Base-by-base conservation (phyloP, 2,113 vertebrate genomes). In the Orthonyx spaldingii region DNA sequence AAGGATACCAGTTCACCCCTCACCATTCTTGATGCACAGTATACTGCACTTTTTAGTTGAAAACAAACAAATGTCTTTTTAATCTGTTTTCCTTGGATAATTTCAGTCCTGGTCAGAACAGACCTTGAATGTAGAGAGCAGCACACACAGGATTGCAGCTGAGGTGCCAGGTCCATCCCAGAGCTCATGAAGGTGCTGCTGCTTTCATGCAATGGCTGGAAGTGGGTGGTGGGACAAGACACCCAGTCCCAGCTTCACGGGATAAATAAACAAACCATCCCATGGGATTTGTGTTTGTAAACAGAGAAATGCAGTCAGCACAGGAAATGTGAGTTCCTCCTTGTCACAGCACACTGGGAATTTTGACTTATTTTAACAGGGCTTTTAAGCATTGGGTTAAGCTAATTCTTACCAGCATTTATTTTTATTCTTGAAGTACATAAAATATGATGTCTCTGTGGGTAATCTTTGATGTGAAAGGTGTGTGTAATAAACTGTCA, bases 21-120 rank as follows among this genome's bases (percentile, higher is more conserved):
- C 7, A 10, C 41, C 13, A 15, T 81, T 84, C 66, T 84, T 68
- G n/a, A 81, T 75, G 49, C 10, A 1, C 50, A 57, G 15, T 80
- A 59, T 33, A 39, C 13, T 60, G 39, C 87, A 57, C 20, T 82
- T 89, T 91, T 82, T 71, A 52, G 42, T n/a, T 77, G 75, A 80
- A 95, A 95, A 84, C 53, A 63, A 89, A 53, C 24, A 76, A 72
- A 83, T 68, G 22, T 33, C 53, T 89, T 84, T 95, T 90, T 81
- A 88, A 56, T 87, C 39, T 86, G 78, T 90, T 97, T 93, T 71
- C 42, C 41, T 71, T 95, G 87, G 83, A 35, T 86, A 9, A 4
- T 78, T 81, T 70, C 11, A 15, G 42, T 77, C 12, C n/a, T 7
- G 63, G 22, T 55, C 75, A 81, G 79, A 75, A 42, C 9, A 88